Evolutionary conservation across 2,113 vertebrate genomes (phyloP), one percentile per base, ranked within the genome.

Genomic region (Manacus vitellinus): DNA sequence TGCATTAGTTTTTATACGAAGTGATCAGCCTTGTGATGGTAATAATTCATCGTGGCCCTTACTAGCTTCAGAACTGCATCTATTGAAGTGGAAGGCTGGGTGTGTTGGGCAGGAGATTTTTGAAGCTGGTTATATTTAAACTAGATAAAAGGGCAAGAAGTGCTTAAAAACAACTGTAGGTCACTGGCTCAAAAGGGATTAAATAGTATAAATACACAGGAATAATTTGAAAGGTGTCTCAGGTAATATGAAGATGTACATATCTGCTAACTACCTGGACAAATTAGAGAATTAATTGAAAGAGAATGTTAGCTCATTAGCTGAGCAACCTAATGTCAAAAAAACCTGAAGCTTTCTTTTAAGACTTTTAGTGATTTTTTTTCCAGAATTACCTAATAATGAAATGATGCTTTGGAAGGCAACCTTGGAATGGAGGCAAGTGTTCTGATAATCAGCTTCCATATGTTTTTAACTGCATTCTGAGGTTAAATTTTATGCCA

Each of bases 251-350:
- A 79, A 91, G 80, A 81, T 83, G 55, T 85, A 83, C 90, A 28
- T 72, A 44, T 84, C 79, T 77, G 68, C 67, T 92, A 92, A 86
- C 87, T 92, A 77, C 61, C 70, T 92, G 51, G 54, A 54, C 43
- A 88, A 89, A 95, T 97, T 92, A 89, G 67, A 62, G 79, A 93
- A 94, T 91, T 95, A 95, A 93, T 92, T 95, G 88, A 94, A 96
- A 92, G 83, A 56, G 83, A 89, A 94, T 46, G n/a, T 77, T 88
- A 75, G 62, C 83, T 96, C 58, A 3, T 96, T 96, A 94, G 47
- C 46, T 71, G 67, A 92, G 71, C 56, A 81, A 85, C 37, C 47
- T 72, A 71, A 85, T 63, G 77, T 85, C 47, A 79, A 77, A 90
- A 81, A 76, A 88, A 15, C 8, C 20, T 77, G 41, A 62, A 61